Evolutionary conservation across 2,113 vertebrate species (phyloP), one percentile per base, ranked within the genome.

Genomic region (Lichenostomus cassidix): DNA sequence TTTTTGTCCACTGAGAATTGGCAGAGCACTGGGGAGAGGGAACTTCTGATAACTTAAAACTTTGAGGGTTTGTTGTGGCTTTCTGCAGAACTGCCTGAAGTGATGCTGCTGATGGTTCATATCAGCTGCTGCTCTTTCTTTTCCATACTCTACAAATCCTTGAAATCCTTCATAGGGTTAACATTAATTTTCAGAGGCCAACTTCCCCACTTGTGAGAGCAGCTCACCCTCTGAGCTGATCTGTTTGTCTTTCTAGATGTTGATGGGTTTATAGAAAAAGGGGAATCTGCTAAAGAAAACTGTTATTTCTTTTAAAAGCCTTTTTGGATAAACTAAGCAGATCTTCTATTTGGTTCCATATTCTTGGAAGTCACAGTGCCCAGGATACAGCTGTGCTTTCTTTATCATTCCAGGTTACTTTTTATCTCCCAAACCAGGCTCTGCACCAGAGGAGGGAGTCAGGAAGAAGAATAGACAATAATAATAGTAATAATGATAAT

Each of bases 181-280:
- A 41, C 6, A 28, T 53, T 25, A 11, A 24, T 11, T 62, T 49
- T 76, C 2, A 17, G 50, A 39, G 55, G 21, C n/a, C 10, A 33
- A 0, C 19, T 55, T 20, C 9, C 29, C 62, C 3, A 6, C 10
- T 7, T 59, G 28, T 37, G 71, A 76, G 53, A 64, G 49, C 27
- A 86, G 50, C 7, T 83, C 24, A 22, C 18, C 25, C 3, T 5
- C 42, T 25, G 81, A 78, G 35, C 70, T 58, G 2, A 42, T 27
- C 15, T 2, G 0, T 19, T 74, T 27, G 41, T 63, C 35, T 22
- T 47, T 50, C 7, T 19, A 10, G 60, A 4, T 27, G 9, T 28
- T 62, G 4, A 2, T 58, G 69, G 19, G 8, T 37, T 78, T 52
- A 8, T 65, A 39, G 58, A 11, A 52, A 46, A 75, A 25, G 12